Evolutionary conservation across 2,888 invertebrate genomes (phyloP), one percentile per base, ranked within the genome.

Genomic region (Catotricha subobsoleta): DNA sequence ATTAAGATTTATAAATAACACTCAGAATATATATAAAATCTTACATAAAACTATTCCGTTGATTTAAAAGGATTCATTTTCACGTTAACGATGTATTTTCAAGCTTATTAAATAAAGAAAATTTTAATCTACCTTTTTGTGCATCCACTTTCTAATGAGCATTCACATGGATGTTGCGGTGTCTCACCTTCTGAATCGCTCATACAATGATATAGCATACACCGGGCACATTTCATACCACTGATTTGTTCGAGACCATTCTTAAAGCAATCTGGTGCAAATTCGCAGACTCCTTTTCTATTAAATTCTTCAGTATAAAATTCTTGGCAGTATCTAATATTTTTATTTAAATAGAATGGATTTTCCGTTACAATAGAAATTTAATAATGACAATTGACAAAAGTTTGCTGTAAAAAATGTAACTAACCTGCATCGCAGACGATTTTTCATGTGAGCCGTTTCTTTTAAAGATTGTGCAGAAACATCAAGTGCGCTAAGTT

Each of bases 161-260:
- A 86, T 47, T 80, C 75, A 67, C 90, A 92, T 8, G 90, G 88
- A 56, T 81, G 84, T 55, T 77, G 74, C 41, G 74, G 74, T 58
- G 80, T 82, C 51, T 91, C 88, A 2, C 87, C 90, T 56, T 91
- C 91, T 2, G 82, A 74, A 62, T 90, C 88, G 48, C 84, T 74
- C 74, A 87, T 81, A 62, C 92, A 92, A 67, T 92, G 91, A 67
- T 91, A 92, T 54, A 90, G 68, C 74, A 91, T 76, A 53, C 88
- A 82, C 66, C 73, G 79, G 15, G 91, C 88, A 60, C 88, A 86
- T 49, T 76, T 72, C 54, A 92, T 77, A 58, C 92, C 91, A 37
- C 83, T 76, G 35, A 86, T 73, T 43, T 72, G 69, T 58, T 90
- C 80, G 52, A 92, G 80, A 52, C 84, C 80, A 20, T 76, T 69